A percentile compares a stretch with the other conserved stretches of the same genome.
phyloP scores from a whole-genome alignment of 2,113 vertebrate genomes.

The Catharus bicknelli region DNA sequence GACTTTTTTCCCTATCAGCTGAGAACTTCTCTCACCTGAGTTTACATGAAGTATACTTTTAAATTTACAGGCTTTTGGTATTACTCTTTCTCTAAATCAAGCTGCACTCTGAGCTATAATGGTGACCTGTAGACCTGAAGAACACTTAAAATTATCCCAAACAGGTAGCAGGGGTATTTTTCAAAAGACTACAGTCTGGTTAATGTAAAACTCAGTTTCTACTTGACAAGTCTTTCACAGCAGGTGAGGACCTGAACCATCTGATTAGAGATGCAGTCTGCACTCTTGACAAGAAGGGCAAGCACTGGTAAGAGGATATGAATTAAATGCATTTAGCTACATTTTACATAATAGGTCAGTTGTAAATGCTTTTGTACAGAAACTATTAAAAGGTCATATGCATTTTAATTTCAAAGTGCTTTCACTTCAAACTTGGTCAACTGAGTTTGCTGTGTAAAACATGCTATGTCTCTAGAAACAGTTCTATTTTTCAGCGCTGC shows the following conservation, averaged over 20 bases:
- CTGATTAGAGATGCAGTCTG: neutral
- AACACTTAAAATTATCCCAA: neutral
- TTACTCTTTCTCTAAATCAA: neutral
- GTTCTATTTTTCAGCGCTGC: neutral
- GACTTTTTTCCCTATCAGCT: neutral
- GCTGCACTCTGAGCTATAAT: neutral
- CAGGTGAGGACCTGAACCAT: neutral
- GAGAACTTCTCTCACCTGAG: neutral
- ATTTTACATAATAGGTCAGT: neutral
- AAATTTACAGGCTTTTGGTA: neutral
- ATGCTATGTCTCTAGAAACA: neutral
- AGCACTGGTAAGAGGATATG: neutral
- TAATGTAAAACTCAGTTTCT: neutral
- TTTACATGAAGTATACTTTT: neutral
- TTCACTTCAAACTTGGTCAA: neutral
- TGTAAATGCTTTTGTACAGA: neutral
- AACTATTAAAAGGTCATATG: neutral
- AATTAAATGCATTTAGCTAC: neutral
- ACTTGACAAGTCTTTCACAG: neutral
- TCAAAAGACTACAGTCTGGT: neutral
- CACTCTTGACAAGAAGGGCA: neutral
- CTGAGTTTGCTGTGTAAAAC: neutral
- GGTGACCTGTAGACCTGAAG: neutral
- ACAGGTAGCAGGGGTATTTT: neutral
- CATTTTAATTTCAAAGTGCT: neutral